Evolutionary conservation across 2,113 vertebrate genomes (phyloP).

Genomic region (Benitochromis conjunctus): DNA sequence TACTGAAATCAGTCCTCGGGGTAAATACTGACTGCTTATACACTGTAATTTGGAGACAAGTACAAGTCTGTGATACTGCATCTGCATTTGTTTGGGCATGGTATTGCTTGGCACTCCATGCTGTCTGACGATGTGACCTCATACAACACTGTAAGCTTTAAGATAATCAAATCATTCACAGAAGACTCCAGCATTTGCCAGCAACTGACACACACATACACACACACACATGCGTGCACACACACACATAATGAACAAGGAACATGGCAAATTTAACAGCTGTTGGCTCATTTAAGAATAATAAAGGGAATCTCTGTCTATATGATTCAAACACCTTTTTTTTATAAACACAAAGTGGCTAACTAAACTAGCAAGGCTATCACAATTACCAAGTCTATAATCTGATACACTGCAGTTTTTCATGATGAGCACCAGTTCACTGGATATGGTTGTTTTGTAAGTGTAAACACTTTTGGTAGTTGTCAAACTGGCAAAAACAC

Average conservation of each 20-base stretch:
- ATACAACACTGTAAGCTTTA: neutral
- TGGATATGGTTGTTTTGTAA: neutral
- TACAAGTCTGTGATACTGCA: neutral
- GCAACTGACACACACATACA: constrained; percentile 19
- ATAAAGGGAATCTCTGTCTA: constrained; percentile 10
- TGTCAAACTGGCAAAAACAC: neutral
- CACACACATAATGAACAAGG: neutral
- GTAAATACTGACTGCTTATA: neutral
- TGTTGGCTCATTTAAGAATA: constrained; percentile 8
- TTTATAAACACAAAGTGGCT: neutral
- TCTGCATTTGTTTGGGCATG: constrained; percentile 37
- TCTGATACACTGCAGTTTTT: neutral
- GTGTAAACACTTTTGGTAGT: neutral
- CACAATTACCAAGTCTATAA: neutral
- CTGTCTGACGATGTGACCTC: constrained; percentile 33
- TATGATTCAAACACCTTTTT: neutral
- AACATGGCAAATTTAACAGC: neutral
- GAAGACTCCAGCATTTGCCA: constrained; percentile 1
- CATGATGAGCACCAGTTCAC: neutral
- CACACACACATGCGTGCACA: neutral
- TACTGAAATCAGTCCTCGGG: neutral
- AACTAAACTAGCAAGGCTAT: neutral
- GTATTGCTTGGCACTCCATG: constrained; percentile 46
- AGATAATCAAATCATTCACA: constrained; percentile 54
- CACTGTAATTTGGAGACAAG: neutral